Evolutionary conservation across 2,797 vertebrate genomes (phyloP), one percentile per base, ranked within the genome.

Genomic region (Rhadinocentrus ornatus): DNA sequence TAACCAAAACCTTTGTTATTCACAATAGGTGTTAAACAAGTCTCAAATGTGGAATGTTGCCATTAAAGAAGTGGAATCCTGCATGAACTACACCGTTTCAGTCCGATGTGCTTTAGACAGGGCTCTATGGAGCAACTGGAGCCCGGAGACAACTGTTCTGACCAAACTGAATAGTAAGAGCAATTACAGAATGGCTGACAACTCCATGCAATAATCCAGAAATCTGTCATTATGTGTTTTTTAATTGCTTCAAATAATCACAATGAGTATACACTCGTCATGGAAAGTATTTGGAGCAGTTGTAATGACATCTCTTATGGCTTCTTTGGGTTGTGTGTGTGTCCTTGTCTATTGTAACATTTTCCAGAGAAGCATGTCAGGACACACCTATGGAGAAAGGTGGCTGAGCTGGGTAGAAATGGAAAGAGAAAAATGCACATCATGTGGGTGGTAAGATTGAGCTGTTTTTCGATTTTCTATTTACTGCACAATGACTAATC

Each of bases 41-140:
- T 13, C 3, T 22, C n/a, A 22, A 22, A 10, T 56, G 55, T n/a
- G 5, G 12, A 7, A 0, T 0, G 1, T 41, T 13, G 2, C 0
- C 4, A 62, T 73, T 7, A 13, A 34, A 22, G 32, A 83, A 0
- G 15, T 86, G 20, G 84, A 90, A 8, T 87, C 87, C 34, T 93
- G 92, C 74, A 62, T 3, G 1, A 58, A 74, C 39, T 91, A 93
- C 68, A 82, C 3, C 0, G 24, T 92, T 54, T 77, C 79, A 8
- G 85, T 71, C 6, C 90, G 88, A 68, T 93, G 92, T 75, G 79
- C 87, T 56, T 37, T 80, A 12, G 1, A 4, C 0, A 0, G 56
- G 0, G 81, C 61, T 0, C 82, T 71, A 1, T 92, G 91, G 92
- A 93, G 92, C 6, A 18, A 87, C 52, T 93, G 92, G 92, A 91